phyloP scores from a whole-genome alignment of 2,797 vertebrate species.

The Chaetodon trifasciatus region DNA sequence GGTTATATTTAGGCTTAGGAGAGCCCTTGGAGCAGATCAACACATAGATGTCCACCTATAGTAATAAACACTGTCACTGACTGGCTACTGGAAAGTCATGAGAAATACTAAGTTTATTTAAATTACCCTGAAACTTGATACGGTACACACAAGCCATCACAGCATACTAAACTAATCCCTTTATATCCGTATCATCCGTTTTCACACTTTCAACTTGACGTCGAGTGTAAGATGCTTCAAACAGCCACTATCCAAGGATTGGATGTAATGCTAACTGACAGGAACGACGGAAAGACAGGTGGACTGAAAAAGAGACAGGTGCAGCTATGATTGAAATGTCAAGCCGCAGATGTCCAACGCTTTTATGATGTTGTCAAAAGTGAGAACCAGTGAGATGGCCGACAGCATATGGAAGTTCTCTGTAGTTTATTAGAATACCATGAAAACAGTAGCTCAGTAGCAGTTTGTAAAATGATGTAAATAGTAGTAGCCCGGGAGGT shows the following conservation, averaged over 20 bases:
- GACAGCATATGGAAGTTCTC: constrained; percentile 20
- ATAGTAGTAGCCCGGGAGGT: neutral
- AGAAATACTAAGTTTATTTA: constrained; percentile 48
- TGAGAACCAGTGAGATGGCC: constrained; percentile 40
- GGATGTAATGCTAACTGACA: constrained; percentile 59
- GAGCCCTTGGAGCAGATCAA: constrained; percentile 78
- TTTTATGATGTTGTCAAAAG: constrained; percentile 66
- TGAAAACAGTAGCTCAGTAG: neutral
- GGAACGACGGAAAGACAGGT: constrained; percentile 73
- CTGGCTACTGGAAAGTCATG: constrained; percentile 68
- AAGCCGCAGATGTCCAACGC: constrained; percentile 57
- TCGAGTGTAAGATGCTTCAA: constrained; percentile 43
- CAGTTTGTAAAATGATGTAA: constrained; percentile 1
- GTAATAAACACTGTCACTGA: constrained; percentile 77
- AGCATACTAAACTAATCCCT: constrained; percentile 34
- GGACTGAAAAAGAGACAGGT: constrained; percentile 64
- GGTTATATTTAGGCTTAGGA: constrained; percentile 83
- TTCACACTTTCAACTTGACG: constrained; percentile 38
- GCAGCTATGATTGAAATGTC: constrained; percentile 64
- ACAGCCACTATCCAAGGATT: constrained; percentile 20
- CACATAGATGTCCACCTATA: constrained; percentile 74
- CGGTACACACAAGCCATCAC: constrained; percentile 35
- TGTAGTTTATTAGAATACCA: constrained; percentile 15
- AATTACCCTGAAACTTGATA: constrained; percentile 47
- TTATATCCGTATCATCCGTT: constrained; percentile 36